Conservation (phyloP, 1,140 invertebrate genomes). For the Brachionus manjavacas region DNA sequence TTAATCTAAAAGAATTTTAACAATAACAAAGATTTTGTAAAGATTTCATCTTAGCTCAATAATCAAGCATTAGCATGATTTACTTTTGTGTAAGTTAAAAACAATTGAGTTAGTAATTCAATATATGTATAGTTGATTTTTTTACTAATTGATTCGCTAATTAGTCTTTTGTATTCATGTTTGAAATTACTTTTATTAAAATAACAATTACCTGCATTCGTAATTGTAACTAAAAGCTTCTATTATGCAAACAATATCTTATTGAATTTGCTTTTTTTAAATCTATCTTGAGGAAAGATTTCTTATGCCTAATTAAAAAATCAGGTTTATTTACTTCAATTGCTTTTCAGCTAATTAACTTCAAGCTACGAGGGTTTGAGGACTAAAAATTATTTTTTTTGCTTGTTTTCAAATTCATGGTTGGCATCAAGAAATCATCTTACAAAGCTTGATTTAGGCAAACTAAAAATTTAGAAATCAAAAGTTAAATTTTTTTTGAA, state of each 20-base stretch:
- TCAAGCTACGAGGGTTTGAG: background rate
- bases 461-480: too few species aligned
- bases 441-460: background rate
- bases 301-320: background rate
- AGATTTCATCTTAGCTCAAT: background rate
- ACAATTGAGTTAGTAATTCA: background rate
- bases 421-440: too few species aligned
- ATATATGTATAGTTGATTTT: background rate
- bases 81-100: background rate
- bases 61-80: background rate
- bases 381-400: background rate
- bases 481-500: too few species aligned
- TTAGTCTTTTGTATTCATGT: constrained; percentile 4
- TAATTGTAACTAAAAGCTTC: background rate
- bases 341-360: background rate
- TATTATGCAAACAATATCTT: background rate
- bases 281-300: background rate
- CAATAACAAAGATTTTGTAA: background rate
- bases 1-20: background rate
- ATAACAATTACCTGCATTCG: constrained; percentile 15
- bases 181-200: background rate
- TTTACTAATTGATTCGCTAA: background rate
- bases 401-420: too few species aligned
- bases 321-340: background rate
- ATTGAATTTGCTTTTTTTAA: background rate